Conservation (phyloP, 92 coral and sea anemone genomes). For the Diadumene lineata region DNA sequence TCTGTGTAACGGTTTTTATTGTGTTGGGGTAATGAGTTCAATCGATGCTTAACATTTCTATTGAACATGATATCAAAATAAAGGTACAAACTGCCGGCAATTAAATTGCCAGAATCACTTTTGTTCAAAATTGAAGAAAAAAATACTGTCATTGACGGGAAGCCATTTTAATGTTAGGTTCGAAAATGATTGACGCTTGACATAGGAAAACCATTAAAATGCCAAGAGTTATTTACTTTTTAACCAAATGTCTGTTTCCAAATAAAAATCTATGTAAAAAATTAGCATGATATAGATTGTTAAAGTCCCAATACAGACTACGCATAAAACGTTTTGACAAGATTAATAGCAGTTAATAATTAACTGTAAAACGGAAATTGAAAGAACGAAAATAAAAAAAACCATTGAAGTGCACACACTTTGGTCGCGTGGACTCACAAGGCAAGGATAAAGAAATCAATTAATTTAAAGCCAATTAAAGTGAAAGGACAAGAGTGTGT, state of each 20-base stretch:
- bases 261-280: neutral
- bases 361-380: neutral
- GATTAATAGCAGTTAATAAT: neutral
- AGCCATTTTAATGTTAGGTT: constrained; percentile 2
- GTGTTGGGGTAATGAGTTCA: neutral
- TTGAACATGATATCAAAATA: neutral
- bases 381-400: neutral
- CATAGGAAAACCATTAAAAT: constrained; percentile 6
- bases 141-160: neutral
- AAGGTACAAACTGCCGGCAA: neutral
- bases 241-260: neutral
- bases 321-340: neutral
- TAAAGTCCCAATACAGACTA: neutral
- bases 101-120: neutral
- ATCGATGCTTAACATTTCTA: neutral
- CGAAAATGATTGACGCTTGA: neutral
- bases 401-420: neutral
- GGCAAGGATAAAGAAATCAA: neutral
- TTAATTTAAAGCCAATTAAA: neutral
- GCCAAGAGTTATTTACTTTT: neutral
- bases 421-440: neutral
- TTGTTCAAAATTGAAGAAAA: neutral
- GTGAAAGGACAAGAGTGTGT: neutral
- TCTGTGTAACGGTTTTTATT: constrained; percentile 17
- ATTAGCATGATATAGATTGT: neutral